Evolutionary conservation across 1,140 invertebrate species (phyloP).

Genomic region (Odontomachus brunneus): DNA sequence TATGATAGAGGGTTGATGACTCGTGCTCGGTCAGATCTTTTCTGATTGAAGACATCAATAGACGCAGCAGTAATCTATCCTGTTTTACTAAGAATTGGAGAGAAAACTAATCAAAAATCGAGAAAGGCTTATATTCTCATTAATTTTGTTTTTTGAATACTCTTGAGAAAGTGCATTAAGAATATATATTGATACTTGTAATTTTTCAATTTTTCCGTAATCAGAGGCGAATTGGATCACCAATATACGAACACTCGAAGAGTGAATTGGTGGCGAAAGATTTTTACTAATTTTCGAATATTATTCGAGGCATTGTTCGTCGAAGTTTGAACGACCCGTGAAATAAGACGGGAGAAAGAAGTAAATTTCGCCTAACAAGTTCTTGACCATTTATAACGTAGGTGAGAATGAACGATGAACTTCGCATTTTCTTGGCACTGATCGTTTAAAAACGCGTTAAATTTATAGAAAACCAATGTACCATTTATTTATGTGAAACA

Average conservation of each 20-base stretch:
- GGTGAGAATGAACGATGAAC: background rate
- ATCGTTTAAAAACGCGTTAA: conserved; percentile 10
- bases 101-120: background rate
- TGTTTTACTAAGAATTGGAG: background rate
- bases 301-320: conserved; percentile 1
- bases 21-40: conserved; percentile 17
- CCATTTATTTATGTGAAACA: no score
- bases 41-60: conserved; percentile 24
- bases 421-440: conserved; percentile 25
- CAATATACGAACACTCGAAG: conserved; percentile 17
- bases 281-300: conserved; percentile 18
- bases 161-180: background rate
- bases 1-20: conserved; percentile 39
- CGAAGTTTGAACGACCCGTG: conserved; percentile 1
- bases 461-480: background rate
- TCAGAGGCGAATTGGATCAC: background rate
- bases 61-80: background rate
- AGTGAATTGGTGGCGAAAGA: background rate
- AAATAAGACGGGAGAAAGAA: background rate
- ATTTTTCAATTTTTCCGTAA: conserved; percentile 14
- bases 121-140: conserved; percentile 3
- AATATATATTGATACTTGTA: conserved; percentile 1
- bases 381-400: conserved; percentile 2
- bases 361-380: conserved; percentile 29
- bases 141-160: conserved; percentile 9